These are phyloP conservation scores for Acanthosepion esculentum DNA, from an alignment of 2,888 invertebrate genomes.

Conservation along the genomic window DNA sequence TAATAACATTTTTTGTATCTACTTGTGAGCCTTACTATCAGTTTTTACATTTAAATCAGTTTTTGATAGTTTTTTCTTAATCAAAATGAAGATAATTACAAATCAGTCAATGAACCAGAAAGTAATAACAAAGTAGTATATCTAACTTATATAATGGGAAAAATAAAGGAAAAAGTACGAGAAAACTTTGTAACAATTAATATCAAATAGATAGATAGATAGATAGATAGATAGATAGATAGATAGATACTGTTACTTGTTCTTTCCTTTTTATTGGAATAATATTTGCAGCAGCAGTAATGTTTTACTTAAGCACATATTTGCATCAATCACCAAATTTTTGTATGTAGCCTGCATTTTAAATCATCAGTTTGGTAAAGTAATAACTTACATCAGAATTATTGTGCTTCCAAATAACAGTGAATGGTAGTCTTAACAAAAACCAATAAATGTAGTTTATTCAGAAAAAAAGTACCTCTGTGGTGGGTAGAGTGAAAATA, in stretches of 20 bases:
- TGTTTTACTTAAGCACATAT: no score
- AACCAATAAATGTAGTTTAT: not conserved
- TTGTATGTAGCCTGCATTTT: not conserved
- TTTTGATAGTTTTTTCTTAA: no score
- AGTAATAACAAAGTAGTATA: not conserved
- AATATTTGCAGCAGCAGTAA: no score
- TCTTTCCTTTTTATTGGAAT: no score
- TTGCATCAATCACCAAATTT: not conserved
- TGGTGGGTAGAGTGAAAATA: not conserved
- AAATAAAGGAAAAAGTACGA: not conserved
- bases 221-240: slow-evolving; percentile 38
- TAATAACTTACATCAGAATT: not conserved
- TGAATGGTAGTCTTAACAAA: not conserved
- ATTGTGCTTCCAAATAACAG: not conserved
- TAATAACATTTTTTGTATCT: no score
- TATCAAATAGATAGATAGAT: not conserved
- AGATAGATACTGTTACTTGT: not conserved
- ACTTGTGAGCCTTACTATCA: no score
- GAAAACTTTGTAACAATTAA: not conserved
- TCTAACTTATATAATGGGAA: not conserved
- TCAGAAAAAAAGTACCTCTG: not conserved
- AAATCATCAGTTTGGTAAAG: not conserved
- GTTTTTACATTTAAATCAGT: no score
- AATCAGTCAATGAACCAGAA: not conserved
- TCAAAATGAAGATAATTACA: not conserved